A percentile compares a stretch with the other conserved stretches of the same genome.
These are phyloP conservation scores for Euwallacea fornicatus DNA, from an alignment of 1,140 invertebrate species.

Conservation along the genomic window DNA sequence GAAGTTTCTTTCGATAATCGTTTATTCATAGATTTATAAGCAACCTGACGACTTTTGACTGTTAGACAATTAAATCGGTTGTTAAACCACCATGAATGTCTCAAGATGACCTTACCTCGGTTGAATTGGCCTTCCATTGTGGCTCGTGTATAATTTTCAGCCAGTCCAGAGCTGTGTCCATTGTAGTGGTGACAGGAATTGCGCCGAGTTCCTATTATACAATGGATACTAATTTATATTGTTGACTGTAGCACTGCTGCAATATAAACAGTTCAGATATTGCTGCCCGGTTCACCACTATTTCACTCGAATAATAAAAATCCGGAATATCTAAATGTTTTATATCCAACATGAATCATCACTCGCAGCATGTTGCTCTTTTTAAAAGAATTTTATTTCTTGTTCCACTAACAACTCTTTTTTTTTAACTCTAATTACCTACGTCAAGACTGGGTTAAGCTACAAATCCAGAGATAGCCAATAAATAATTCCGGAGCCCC, in stretches of 20 bases:
- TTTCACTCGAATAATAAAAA: slow-evolving; percentile 43
- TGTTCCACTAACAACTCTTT: background rate
- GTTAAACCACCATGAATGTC: slow-evolving; percentile 21
- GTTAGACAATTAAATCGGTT: background rate
- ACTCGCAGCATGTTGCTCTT: background rate
- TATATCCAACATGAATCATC: slow-evolving; percentile 39
- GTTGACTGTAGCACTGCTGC: slow-evolving; percentile 39
- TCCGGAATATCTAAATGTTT: slow-evolving; percentile 43
- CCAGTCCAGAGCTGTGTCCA: slow-evolving; percentile 35
- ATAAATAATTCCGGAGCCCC: background rate
- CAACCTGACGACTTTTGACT: background rate
- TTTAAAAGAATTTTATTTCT: slow-evolving; percentile 30
- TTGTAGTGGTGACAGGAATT: slow-evolving; percentile 45
- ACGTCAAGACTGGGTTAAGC: no score
- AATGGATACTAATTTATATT: slow-evolving; percentile 49
- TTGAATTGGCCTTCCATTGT: slow-evolving; percentile 45
- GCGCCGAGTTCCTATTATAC: slow-evolving; percentile 43
- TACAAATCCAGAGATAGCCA: background rate
- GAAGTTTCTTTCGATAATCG: background rate
- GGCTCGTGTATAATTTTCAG: slow-evolving; percentile 43
- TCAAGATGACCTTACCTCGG: slow-evolving; percentile 35
- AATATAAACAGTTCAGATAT: slow-evolving; percentile 43
- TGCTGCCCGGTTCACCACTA: slow-evolving; percentile 38
- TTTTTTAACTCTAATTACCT: background rate
- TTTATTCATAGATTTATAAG: background rate